Percentiles rank a stretch among this genome's conserved stretches.
Conservation (phyloP, 2,888 invertebrate genomes). For the Cheilosia vulpina region DNA sequence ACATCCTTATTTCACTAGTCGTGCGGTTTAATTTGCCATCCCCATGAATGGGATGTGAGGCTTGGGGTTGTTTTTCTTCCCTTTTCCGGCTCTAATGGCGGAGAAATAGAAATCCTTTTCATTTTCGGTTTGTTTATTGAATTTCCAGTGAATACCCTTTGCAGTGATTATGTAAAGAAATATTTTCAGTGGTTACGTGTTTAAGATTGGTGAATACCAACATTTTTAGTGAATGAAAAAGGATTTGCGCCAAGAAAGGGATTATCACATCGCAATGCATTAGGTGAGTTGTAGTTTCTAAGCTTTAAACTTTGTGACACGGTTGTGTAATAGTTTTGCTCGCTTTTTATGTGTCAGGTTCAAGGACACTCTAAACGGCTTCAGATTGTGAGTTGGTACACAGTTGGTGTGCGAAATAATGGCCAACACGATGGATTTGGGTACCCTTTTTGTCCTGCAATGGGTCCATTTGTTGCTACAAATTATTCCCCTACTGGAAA, state of each 20-base stretch:
- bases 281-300: constrained; percentile 42
- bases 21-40: background rate
- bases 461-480: background rate
- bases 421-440: background rate
- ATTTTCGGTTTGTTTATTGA: constrained; percentile 30
- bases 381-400: background rate
- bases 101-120: constrained; percentile 11
- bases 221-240: constrained; percentile 1
- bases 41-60: background rate
- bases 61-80: background rate
- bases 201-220: constrained; percentile 28
- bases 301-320: no score
- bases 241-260: constrained; percentile 37
- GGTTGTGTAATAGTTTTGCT: background rate
- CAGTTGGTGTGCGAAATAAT: background rate
- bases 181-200: constrained; percentile 7
- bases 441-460: constrained; percentile 5
- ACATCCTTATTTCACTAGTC: background rate
- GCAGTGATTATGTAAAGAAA: constrained; percentile 43
- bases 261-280: constrained; percentile 13
- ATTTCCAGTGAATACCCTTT: constrained; percentile 28
- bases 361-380: constrained; percentile 34
- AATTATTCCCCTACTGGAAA: constrained; percentile 3
- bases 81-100: background rate
- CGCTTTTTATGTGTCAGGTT: constrained; percentile 9